Evolutionary conservation across 2,113 vertebrate genomes (phyloP).

Genomic region (Arvicanthis niloticus): DNA sequence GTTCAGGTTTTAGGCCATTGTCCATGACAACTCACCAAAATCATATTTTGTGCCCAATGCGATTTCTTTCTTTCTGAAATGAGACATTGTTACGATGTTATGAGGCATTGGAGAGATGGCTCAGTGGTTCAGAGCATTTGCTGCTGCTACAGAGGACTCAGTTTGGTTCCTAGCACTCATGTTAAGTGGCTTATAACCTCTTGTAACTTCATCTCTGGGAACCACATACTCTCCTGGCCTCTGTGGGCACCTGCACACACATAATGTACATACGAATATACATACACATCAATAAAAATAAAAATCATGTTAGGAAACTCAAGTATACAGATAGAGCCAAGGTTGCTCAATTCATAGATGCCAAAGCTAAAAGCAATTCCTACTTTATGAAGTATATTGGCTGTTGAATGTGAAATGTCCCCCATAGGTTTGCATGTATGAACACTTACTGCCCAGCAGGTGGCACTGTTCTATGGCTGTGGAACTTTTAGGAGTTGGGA

Average conservation of each 20-base stretch:
- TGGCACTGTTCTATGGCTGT: not conserved
- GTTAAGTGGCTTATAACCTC: not conserved
- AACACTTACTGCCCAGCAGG: not conserved
- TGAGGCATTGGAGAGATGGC: not conserved
- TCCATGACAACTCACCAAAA: not conserved
- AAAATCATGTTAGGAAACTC: not conserved
- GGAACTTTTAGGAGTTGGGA: not conserved
- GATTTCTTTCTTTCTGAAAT: constrained; percentile 41
- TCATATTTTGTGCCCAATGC: not conserved
- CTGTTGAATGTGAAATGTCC: not conserved
- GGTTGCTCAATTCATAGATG: not conserved
- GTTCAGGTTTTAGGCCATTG: not conserved
- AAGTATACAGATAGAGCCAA: not conserved
- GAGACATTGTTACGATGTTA: not conserved
- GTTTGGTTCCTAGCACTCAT: not conserved
- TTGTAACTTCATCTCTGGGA: not conserved
- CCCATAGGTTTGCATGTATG: not conserved
- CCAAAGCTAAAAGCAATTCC: not conserved
- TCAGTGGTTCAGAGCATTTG: not conserved
- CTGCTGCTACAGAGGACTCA: not conserved
- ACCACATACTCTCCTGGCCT: not conserved
- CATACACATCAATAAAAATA: not conserved
- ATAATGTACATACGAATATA: too few relatives aligned
- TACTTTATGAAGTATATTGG: not conserved
- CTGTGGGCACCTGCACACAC: not conserved